Evolutionary conservation across 53 echinoderm and acorn worm genomes (phyloP), one percentile per base, ranked within the genome.

Genomic region (Echinarachnius parma): DNA sequence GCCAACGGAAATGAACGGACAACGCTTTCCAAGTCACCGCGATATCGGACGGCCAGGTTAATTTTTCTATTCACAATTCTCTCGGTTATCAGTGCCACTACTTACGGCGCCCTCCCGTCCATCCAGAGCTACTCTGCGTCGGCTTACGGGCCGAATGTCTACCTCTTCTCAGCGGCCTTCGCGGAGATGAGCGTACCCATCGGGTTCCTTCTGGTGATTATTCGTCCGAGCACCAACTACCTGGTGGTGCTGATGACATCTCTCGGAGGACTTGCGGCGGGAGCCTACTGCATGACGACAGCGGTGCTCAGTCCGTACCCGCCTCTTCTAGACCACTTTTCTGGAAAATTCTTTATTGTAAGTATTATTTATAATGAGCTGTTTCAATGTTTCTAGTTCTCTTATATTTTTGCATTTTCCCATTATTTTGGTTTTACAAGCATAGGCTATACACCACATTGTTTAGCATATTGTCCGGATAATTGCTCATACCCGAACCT

Each of bases 81-180:
- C 23, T 85, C 79, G 18, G 58, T 87, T 30, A 69, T 92, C 0
- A 92, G 89, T 33, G 86, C 88, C 14, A 64, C 89, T 13, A 82
- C 80, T 55, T 92, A 92, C 25, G 88, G 92, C 13, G 68, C 82
- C 11, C 78, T 98, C 33, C 92, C 98, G 4, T 85, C 92, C 21
- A 82, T 98, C 24, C 92, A 92, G 66, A 79, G 88, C 22, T 98
- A 88, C 60, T 98, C 98, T 4, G 86, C 88, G 13, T 87, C 77
- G 4, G 88, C 92, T 1, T 98, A 98, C 59, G 86, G 92, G 2
- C 50, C 85, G 24, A 60, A 84, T 0, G 85, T 91, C 2, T 98
- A 92, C 78, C 86, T 92, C 1, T 80, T 88, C 15, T 88, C 91
- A 21, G 82, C 90, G 0, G 78, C 98, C 2, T 78, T 91, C 13